Evolutionary conservation across 2,888 invertebrate genomes (phyloP).

Genomic region (Ptilodon capucinus): DNA sequence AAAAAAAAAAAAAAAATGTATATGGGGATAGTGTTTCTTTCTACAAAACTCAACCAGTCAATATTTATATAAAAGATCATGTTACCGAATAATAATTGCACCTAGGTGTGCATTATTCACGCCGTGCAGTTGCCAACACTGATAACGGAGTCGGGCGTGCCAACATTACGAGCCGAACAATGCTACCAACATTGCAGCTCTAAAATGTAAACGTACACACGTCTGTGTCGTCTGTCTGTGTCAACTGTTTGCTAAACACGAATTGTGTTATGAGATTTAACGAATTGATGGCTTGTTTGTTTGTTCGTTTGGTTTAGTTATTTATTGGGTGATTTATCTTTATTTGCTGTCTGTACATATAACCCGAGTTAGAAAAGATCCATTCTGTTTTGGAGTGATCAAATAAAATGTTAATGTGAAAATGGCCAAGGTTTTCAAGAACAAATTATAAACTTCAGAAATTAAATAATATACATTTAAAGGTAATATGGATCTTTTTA

Average conservation of each 20-base stretch:
- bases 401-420: no score
- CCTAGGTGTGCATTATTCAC: constrained; percentile 10
- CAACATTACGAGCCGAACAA: constrained; percentile 2
- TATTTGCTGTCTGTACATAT: neutral
- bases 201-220: constrained; percentile 30
- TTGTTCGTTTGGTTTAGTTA: constrained; percentile 4
- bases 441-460: no score
- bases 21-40: no score
- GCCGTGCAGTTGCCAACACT: constrained; percentile 10
- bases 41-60: no score
- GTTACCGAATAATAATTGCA: no score
- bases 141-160: constrained; percentile 6
- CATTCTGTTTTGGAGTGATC: neutral
- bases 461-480: no score
- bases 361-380: neutral
- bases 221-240: no score
- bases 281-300: constrained; percentile 3
- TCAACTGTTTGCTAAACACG: constrained; percentile 11
- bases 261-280: constrained; percentile 1
- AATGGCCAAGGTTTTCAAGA: no score
- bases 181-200: constrained; percentile 1
- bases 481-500: no score
- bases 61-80: no score
- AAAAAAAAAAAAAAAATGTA: no score
- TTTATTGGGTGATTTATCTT: constrained; percentile 1